These are phyloP conservation scores for Sceloporus undulatus DNA, from an alignment of 2,113 vertebrate genomes.

Conservation along the genomic window DNA sequence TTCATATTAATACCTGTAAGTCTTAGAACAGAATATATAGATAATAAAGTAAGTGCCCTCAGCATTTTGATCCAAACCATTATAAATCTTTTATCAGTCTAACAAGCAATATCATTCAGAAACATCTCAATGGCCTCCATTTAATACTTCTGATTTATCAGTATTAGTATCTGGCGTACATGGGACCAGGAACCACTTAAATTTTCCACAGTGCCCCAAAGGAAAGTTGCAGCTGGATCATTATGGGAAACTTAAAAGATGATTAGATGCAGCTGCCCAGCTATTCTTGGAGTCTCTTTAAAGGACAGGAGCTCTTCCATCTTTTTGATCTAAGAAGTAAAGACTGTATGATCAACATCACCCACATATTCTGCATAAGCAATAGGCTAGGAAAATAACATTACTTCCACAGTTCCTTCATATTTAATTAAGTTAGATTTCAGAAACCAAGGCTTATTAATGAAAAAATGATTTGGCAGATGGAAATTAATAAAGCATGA, in stretches of 20 bases:
- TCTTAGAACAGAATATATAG: no score
- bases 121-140: no score
- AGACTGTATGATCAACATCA: not conserved
- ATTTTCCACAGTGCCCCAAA: not conserved
- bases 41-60: no score
- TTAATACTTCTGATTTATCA: not conserved
- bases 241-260: not conserved
- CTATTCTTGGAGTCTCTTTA: not conserved
- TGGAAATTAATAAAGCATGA: conserved; percentile 12
- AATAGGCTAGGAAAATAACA: not conserved
- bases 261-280: not conserved
- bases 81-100: no score
- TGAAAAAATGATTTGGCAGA: conserved; percentile 22
- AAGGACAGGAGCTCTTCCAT: not conserved
- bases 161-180: not conserved
- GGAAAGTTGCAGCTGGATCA: not conserved
- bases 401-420: not conserved
- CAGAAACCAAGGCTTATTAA: not conserved
- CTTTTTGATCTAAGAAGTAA: not conserved
- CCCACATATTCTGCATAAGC: not conserved
- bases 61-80: no score
- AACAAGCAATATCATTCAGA: no score
- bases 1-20: no score
- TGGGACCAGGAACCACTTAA: not conserved
- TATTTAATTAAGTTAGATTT: conserved; percentile 8